Conservation (phyloP, 2,888 invertebrate genomes). For the Synanthedon tipuliformis region DNA sequence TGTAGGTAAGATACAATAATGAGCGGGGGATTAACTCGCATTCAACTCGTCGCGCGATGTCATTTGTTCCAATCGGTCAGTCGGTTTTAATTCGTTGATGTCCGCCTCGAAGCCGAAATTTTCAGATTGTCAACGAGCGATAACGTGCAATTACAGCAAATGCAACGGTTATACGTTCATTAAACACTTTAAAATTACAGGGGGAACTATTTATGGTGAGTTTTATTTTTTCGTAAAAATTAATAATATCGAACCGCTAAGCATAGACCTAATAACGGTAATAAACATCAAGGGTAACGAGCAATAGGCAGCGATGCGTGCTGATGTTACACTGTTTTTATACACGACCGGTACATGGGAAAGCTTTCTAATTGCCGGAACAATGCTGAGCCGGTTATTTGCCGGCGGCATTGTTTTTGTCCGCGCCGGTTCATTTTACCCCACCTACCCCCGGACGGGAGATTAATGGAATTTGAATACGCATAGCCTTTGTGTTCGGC, state of each 20-base stretch:
- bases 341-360: constrained; percentile 69
- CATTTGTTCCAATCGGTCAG: constrained; percentile 39
- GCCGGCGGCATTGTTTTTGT: constrained; percentile 70
- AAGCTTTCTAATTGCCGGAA: constrained; percentile 72
- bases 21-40: constrained; percentile 27
- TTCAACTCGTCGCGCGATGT: constrained; percentile 35
- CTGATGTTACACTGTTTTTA: constrained; percentile 70
- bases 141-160: constrained; percentile 13
- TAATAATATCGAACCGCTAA: constrained; percentile 48
- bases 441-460: constrained; percentile 59
- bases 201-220: background rate
- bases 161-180: background rate
- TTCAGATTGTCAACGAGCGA: constrained; percentile 35
- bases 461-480: constrained; percentile 71
- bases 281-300: constrained; percentile 69
- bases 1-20: background rate
- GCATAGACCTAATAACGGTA: constrained; percentile 67
- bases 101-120: constrained; percentile 35
- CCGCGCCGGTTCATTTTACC: constrained; percentile 68
- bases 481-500: constrained; percentile 68
- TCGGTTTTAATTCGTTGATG: constrained; percentile 38
- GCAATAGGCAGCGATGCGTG: constrained; percentile 69
- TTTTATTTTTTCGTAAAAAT: constrained; percentile 4
- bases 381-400: constrained; percentile 70
- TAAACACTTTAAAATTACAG: background rate